These are phyloP conservation scores for Brachystomella parvula DNA, from an alignment of 1,140 invertebrate species.

Conservation along the genomic window DNA sequence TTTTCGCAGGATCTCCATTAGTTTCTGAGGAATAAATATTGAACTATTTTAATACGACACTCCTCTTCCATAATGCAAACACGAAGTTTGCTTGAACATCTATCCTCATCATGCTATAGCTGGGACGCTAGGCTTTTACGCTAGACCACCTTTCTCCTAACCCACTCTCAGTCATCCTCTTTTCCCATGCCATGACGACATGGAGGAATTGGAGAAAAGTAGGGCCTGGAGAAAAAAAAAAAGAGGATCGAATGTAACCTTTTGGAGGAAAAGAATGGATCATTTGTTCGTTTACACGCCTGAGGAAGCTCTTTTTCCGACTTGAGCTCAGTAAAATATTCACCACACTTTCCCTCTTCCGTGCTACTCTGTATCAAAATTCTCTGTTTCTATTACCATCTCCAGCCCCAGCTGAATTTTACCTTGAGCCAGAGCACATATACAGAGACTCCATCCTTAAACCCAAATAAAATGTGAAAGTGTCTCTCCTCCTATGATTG, in stretches of 20 bases:
- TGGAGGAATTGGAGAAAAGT: too few species aligned
- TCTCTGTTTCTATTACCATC: not conserved
- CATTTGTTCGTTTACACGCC: not conserved
- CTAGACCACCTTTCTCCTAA: too few species aligned
- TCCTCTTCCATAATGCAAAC: not conserved
- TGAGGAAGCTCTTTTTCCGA: not conserved
- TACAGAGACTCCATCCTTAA: too few species aligned
- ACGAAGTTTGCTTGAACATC: not conserved
- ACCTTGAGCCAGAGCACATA: too few species aligned
- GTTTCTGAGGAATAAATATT: not conserved
- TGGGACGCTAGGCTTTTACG: too few species aligned
- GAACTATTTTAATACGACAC: too few species aligned
- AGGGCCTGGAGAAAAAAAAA: not conserved
- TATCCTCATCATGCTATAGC: too few species aligned
- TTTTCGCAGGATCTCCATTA: too few species aligned
- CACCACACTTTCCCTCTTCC: conserved; percentile 10
- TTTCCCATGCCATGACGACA: too few species aligned
- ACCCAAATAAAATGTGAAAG: too few species aligned
- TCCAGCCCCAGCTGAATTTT: not conserved
- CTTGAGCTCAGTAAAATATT: conserved; percentile 13
- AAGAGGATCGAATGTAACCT: not conserved
- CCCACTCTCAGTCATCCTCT: too few species aligned
- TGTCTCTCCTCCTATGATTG: too few species aligned
- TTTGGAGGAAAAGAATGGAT: not conserved
- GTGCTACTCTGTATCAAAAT: conserved; percentile 8